Base-by-base conservation (phyloP, 30 jellyfish, hydroid and myxozoan species). In the Pelagia noctiluca region DNA sequence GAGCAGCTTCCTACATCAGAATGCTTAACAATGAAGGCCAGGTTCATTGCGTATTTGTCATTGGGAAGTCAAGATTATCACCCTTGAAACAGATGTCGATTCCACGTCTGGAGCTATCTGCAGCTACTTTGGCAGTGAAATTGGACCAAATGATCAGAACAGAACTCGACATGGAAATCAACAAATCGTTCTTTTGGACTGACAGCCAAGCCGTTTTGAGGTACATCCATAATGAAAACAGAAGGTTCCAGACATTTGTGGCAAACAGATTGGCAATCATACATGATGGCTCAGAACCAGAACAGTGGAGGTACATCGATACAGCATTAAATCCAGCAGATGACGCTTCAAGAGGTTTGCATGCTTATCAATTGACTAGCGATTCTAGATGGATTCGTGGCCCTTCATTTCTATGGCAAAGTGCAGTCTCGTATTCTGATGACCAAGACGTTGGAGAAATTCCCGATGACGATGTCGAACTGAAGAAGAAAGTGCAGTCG, bases 231-330 rank as follows among this genome's bases (percentile, higher is more conserved):
- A 87, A 87, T 26, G 83, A n/a, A 30, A 30, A 85, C n/a, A 50
- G 47, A 30, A 49, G 64, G 34, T 47, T 50, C 60, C 84, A 84
- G 13, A 46, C 82, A 4, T 76, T 76, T 60, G 96, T 67, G 18
- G 87, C 83, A 16, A 78, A 76, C 64, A 37, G 88, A 30, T 21
- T 87, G 25, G 80, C 83, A 68, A 70, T n/a, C 2, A 87, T 87
- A 35, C 92, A 69, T 33, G 96, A 87, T 13, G 82, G 38, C 0
- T 76, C 96, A 1, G 62, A 78, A 24, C 92, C 96, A 1, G 75
- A 78, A 35, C 92, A 87, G 36, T 87, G 96, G 96, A 23, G 71
- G 4, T 68, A 76, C 21, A 77, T 67, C 37, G 49, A 72, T 4
- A 50, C 88, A 2, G 22, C 24, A 11, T 26, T 3, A 19, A 75